Evolutionary conservation across 1,140 invertebrate genomes (phyloP).

Genomic region (Rhagoletis zephyria): DNA sequence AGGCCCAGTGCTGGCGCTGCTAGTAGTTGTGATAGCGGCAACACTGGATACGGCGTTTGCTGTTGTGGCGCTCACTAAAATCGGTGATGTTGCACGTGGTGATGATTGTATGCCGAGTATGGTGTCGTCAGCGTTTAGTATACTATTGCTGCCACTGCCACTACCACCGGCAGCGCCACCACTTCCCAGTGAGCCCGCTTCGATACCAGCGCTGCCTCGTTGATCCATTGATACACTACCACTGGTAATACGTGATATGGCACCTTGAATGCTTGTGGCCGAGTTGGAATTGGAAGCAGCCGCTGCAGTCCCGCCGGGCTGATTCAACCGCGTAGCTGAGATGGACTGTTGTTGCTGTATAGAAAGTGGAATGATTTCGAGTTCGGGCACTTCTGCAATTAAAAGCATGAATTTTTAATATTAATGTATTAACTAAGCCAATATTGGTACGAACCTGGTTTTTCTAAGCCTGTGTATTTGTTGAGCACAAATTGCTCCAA

Average conservation of each 20-base stretch:
- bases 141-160: conserved; percentile 68
- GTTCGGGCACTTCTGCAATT: conserved; percentile 67
- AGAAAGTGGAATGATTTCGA: conserved; percentile 66
- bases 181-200: conserved; percentile 49
- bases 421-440: not conserved
- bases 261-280: conserved; percentile 67
- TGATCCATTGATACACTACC: conserved; percentile 67
- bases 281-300: conserved; percentile 69
- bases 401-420: not conserved
- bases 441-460: conserved; percentile 85
- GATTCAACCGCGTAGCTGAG: conserved; percentile 62
- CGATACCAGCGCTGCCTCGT: conserved; percentile 60
- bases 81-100: conserved; percentile 68
- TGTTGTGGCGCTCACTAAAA: conserved; percentile 60
- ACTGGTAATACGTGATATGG: conserved; percentile 61
- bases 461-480: conserved; percentile 92
- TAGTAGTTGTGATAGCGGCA: conserved; percentile 59
- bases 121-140: conserved; percentile 66
- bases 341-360: conserved; percentile 58
- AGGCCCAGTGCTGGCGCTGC: conserved; percentile 10
- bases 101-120: conserved; percentile 61
- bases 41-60: too few species aligned
- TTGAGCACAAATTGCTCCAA: conserved; percentile 90
- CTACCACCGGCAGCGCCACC: conserved; percentile 58
- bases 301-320: conserved; percentile 59